A percentile compares a stretch with the other conserved stretches of the same genome.
Conservation (phyloP, 2,797 vertebrate species). For the Myripristis jacobus region DNA sequence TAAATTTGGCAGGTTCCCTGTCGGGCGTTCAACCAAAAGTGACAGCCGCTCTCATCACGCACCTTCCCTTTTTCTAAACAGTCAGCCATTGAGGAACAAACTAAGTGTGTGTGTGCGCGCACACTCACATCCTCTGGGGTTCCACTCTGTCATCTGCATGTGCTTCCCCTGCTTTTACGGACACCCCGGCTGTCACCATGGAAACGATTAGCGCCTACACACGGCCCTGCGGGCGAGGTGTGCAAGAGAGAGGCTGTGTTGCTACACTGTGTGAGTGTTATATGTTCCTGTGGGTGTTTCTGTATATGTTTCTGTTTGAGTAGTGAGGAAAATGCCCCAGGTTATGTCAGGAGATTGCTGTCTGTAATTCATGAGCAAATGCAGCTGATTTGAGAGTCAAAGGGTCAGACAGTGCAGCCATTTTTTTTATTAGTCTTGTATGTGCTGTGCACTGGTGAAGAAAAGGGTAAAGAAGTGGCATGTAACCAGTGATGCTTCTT, state of each 20-base stretch:
- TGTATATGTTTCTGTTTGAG: not conserved
- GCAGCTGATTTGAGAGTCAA: not conserved
- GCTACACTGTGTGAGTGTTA: not conserved
- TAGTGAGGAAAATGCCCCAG: not conserved
- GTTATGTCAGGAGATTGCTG: not conserved
- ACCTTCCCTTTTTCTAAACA: conserved; percentile 57
- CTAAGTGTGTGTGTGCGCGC: conserved; percentile 10
- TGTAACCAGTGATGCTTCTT: too few species aligned
- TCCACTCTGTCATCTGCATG: conserved; percentile 38
- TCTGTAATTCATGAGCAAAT: not conserved
- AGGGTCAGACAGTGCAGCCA: not conserved
- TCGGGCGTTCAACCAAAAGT: conserved; percentile 27
- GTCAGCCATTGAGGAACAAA: conserved; percentile 39
- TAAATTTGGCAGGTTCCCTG: conserved; percentile 13
- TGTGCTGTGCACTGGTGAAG: too few species aligned
- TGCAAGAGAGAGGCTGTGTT: not conserved
- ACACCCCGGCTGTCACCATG: conserved; percentile 41
- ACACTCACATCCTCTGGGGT: not conserved
- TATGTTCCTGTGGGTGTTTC: not conserved
- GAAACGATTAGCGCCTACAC: conserved; percentile 34
- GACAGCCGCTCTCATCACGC: conserved; percentile 40
- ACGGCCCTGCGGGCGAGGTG: not conserved
- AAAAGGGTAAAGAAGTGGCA: not conserved
- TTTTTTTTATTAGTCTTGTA: too few species aligned
- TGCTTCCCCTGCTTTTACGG: conserved; percentile 52